phyloP scores from a whole-genome alignment of 2,888 invertebrate genomes.

The Spodoptera exigua region DNA sequence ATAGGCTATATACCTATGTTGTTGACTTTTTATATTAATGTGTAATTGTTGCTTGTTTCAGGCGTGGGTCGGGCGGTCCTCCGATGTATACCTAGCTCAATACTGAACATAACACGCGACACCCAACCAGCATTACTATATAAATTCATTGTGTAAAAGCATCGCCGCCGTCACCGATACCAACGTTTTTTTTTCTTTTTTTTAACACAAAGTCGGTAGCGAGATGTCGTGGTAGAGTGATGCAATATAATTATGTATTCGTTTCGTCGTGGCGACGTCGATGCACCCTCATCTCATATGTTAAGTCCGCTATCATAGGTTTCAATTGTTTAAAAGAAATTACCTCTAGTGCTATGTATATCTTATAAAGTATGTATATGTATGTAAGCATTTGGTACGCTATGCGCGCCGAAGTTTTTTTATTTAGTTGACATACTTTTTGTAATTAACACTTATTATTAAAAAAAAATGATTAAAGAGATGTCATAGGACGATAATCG shows the following conservation, averaged over 20 bases:
- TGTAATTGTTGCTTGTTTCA: background rate
- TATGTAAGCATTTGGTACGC: constrained; percentile 84
- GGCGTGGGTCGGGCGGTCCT: constrained; percentile 15
- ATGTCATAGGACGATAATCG: constrained; percentile 82
- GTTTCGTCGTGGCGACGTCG: constrained; percentile 51
- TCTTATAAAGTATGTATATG: constrained; percentile 81
- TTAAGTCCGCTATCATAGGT: constrained; percentile 73
- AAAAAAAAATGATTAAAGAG: constrained; percentile 68
- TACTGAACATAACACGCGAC: constrained; percentile 39
- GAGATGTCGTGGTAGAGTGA: constrained; percentile 49
- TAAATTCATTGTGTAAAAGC: constrained; percentile 69
- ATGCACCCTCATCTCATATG: constrained; percentile 63
- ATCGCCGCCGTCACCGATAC: constrained; percentile 51
- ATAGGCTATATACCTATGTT: too few species aligned
- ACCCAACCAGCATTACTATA: constrained; percentile 70
- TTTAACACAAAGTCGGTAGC: constrained; percentile 33
- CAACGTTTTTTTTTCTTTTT: constrained; percentile 33
- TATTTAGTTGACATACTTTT: constrained; percentile 87
- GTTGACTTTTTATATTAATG: too few species aligned
- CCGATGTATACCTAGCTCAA: constrained; percentile 43
- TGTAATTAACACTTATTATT: constrained; percentile 86
- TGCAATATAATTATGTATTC: constrained; percentile 59
- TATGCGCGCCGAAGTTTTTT: constrained; percentile 83
- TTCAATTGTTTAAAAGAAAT: constrained; percentile 76
- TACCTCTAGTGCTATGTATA: constrained; percentile 86